phyloP scores from a whole-genome alignment of 2,888 invertebrate species.

The Macrophya annulata region DNA sequence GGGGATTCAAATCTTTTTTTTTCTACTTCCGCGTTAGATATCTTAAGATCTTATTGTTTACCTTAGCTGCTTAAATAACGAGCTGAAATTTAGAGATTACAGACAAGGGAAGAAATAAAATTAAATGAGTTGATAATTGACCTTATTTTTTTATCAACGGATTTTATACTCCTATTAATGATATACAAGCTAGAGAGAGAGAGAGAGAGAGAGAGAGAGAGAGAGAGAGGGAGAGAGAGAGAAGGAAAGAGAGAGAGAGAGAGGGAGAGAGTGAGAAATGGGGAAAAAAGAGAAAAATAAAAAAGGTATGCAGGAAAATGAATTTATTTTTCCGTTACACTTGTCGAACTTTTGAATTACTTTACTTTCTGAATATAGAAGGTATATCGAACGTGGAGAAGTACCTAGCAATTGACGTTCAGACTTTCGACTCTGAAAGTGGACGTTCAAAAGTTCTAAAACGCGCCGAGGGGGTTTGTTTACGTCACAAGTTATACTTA shows the following conservation, averaged over 20 bases:
- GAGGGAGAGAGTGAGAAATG: not conserved
- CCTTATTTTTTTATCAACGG: not conserved
- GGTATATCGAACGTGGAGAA: slow-evolving; percentile 22
- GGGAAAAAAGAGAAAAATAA: not conserved
- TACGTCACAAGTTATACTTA: slow-evolving; percentile 48
- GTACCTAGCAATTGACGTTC: slow-evolving; percentile 35
- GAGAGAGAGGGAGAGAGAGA: not conserved
- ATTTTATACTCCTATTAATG: not conserved
- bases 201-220: not conserved
- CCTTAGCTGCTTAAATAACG: not conserved
- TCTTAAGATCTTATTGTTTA: not conserved
- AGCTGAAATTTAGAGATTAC: not conserved
- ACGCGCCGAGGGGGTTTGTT: slow-evolving; percentile 47
- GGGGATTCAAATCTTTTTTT: slow-evolving; percentile 1
- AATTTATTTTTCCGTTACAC: slow-evolving; percentile 15
- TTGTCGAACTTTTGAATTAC: not conserved
- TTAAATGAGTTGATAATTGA: not conserved
- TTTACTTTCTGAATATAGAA: not conserved
- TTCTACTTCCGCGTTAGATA: slow-evolving; percentile 33
- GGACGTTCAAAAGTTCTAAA: slow-evolving; percentile 44
- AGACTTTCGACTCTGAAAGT: slow-evolving; percentile 42
- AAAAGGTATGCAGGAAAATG: not conserved
- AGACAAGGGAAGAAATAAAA: not conserved
- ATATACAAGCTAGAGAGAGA: not conserved
- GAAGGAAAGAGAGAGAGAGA: not conserved